Evolutionary conservation across 2,888 invertebrate species (phyloP).

Genomic region (Caenorhabditis zanzibari): DNA sequence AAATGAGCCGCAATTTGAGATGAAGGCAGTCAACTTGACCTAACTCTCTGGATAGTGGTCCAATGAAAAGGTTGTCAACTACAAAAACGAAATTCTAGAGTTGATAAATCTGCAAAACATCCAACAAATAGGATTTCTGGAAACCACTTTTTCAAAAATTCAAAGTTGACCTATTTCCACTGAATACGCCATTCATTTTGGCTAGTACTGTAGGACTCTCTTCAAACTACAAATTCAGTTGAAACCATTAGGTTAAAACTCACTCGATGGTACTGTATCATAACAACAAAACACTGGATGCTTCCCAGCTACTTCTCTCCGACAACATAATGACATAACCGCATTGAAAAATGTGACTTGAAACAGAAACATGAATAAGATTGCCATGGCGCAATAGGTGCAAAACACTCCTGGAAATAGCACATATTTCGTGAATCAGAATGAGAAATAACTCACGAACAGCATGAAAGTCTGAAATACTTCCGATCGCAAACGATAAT

Average conservation of each 20-base stretch:
- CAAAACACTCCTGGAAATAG: conserved; percentile 88
- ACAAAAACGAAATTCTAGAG: no score
- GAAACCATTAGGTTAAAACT: not conserved
- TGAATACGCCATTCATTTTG: no score
- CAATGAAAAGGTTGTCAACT: no score
- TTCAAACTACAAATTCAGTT: no score
- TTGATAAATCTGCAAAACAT: no score
- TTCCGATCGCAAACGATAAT: conserved; percentile 93
- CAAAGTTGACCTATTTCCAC: no score
- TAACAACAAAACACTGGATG: conserved; percentile 87
- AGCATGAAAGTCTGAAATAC: conserved; percentile 94
- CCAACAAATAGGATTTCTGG: no score
- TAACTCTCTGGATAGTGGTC: no score
- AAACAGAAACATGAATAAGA: conserved; percentile 93
- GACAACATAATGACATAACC: conserved; percentile 89
- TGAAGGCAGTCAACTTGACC: no score
- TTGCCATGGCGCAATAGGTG: conserved; percentile 95
- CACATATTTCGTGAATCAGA: not conserved
- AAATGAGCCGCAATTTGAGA: no score
- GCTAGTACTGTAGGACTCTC: no score
- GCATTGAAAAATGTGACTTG: conserved; percentile 95
- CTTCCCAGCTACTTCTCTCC: conserved; percentile 91
- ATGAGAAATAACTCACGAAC: conserved; percentile 86
- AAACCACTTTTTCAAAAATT: no score
- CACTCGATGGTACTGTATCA: conserved; percentile 30